A percentile compares a stretch with the other conserved stretches of the same genome.
Conservation (phyloP, 2,888 invertebrate species). For the Epistrophe eligans region DNA sequence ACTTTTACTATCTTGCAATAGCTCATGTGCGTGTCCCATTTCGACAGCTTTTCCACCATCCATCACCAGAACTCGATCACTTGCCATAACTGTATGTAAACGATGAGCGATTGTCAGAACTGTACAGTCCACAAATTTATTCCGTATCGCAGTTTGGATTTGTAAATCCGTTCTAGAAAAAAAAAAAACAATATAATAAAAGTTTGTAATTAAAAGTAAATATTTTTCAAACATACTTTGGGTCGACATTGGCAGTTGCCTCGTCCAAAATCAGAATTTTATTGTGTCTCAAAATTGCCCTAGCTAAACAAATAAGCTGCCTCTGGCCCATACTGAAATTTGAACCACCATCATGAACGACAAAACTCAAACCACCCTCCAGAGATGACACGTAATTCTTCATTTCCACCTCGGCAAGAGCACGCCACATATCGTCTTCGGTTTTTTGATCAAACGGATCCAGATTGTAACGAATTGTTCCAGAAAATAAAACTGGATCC, state of each 20-base stretch:
- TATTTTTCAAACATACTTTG: constrained; percentile 83
- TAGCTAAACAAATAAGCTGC: constrained; percentile 92
- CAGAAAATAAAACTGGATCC: constrained; percentile 93
- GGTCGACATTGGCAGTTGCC: constrained; percentile 94
- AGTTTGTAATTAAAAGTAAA: not conserved
- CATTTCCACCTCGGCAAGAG: constrained; percentile 88
- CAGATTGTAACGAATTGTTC: constrained; percentile 91
- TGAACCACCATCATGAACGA: constrained; percentile 89
- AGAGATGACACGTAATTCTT: constrained; percentile 87
- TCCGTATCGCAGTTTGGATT: constrained; percentile 63
- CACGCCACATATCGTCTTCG: constrained; percentile 89
- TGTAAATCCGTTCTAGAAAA: constrained; percentile 48
- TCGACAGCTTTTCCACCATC: constrained; percentile 86
- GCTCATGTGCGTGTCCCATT: constrained; percentile 88
- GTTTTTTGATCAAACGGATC: constrained; percentile 90
- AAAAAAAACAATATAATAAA: not conserved
- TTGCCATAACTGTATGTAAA: constrained; percentile 73
- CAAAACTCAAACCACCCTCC: constrained; percentile 85
- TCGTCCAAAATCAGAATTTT: constrained; percentile 92
- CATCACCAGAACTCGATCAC: constrained; percentile 72
- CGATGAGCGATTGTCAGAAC: constrained; percentile 76
- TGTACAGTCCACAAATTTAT: constrained; percentile 65
- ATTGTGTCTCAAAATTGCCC: constrained; percentile 90
- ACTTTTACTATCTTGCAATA: constrained; percentile 85
- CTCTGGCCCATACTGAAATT: constrained; percentile 94